Base-by-base conservation (phyloP, 2,797 vertebrate species). In the Pitangus sulphuratus region DNA sequence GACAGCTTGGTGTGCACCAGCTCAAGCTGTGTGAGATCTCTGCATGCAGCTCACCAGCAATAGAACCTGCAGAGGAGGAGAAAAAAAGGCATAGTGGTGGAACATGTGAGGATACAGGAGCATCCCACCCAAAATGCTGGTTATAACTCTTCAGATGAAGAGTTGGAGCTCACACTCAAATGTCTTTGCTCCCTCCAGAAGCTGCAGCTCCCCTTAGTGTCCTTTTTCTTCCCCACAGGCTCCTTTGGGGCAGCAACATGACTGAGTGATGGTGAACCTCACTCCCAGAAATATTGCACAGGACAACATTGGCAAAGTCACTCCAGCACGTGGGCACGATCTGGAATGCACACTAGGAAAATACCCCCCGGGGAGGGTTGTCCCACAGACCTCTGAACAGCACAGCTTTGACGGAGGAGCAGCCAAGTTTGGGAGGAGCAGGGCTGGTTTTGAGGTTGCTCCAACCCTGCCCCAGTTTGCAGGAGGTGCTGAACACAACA, bases 311-410 rank as follows among this genome's bases (percentile, higher is more conserved):
- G 24, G 40, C 9, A 89, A 86, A 47, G 58, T 0, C 0, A 31
- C 33, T 44, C 35, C 53, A 39, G 21, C 28, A 25, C 16, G 7
- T 1, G 0, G 53, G 53, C 22, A 68, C 17, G 16, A 50, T 4
- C 39, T 25, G 40, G 25, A 39, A 30, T 9, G 15, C 26, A 12
- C 21, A 15, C 1, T 4, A 31, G n/a, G 45, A 50, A 28, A 35
- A 82, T 2, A 56, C n/a, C 20, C 45, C 44, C 3, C 0, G 0
- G 40, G 42, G 37, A 26, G 17, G 16, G 17, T 24, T 20, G 21
- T 15, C 45, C 72, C 22, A 11, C 25, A 19, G 12, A 2, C 5
- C 24, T 0, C 1, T 2, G 25, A 37, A 45, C 26, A 33, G 19
- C 69, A 11, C 1, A 2, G 42, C 8, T 53, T 8, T 20, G n/a